Evolutionary conservation across 2,797 vertebrate genomes (phyloP).

Genomic region (Pempheris klunzingeri): DNA sequence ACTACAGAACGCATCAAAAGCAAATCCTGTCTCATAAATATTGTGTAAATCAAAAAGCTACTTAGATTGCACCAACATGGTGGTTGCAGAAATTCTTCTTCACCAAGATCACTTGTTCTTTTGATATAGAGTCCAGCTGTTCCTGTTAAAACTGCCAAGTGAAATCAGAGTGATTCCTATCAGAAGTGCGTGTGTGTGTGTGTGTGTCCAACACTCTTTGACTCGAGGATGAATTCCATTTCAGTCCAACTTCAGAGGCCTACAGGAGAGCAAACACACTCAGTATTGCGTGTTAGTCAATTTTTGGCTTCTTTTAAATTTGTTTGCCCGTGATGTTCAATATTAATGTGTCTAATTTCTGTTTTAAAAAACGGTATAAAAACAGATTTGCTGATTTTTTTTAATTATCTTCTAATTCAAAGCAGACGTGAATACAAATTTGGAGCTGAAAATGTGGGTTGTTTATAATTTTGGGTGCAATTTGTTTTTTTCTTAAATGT

Average conservation of each 20-base stretch:
- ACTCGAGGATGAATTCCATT: constrained; percentile 46
- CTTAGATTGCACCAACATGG: constrained; percentile 44
- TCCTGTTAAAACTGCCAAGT: constrained; percentile 28
- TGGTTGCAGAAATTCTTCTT: constrained; percentile 14
- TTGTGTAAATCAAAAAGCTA: constrained; percentile 52
- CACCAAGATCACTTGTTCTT: constrained; percentile 50
- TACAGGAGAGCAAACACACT: constrained; percentile 5
- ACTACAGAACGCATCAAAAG: constrained; percentile 23
- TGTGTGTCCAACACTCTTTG: constrained; percentile 34
- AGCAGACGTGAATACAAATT: constrained; percentile 11
- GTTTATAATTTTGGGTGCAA: no score
- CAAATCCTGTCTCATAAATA: constrained; percentile 21
- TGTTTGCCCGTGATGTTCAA: constrained; percentile 7
- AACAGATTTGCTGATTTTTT: constrained; percentile 14
- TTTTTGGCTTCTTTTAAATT: constrained; percentile 17
- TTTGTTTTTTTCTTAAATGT: no score
- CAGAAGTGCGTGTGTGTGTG: constrained; percentile 34
- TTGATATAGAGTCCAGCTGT: constrained; percentile 50
- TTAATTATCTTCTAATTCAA: constrained; percentile 23
- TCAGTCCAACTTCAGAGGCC: constrained; percentile 35
- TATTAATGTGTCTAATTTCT: constrained; percentile 26
- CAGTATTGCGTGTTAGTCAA: constrained; percentile 3
- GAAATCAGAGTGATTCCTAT: constrained; percentile 40
- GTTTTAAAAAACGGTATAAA: constrained; percentile 5
- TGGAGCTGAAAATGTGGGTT: no score